phyloP scores from a whole-genome alignment of 2,797 vertebrate species.

The Darevskia mixta region DNA sequence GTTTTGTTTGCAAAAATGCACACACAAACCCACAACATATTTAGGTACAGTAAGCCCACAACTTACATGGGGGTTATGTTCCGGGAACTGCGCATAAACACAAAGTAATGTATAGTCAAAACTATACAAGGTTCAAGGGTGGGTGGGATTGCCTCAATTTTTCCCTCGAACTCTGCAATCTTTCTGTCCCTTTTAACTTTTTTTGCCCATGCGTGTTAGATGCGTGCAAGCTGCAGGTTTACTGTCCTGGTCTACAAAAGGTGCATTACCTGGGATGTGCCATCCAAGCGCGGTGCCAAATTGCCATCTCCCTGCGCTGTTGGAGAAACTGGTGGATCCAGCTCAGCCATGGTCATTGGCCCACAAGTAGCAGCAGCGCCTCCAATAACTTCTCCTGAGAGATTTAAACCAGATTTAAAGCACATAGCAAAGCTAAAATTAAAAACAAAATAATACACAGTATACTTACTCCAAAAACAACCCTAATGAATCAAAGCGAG shows the following conservation, averaged over 20 bases:
- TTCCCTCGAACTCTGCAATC: too few relatives aligned
- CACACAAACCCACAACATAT: background rate
- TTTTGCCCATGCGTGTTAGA: too few relatives aligned
- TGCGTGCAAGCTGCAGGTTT: too few relatives aligned
- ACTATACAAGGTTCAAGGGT: too few relatives aligned
- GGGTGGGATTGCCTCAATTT: too few relatives aligned
- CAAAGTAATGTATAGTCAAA: too few relatives aligned
- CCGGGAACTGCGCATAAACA: too few relatives aligned
- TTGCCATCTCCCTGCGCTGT: slow-evolving; percentile 55
- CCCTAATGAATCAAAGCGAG: background rate
- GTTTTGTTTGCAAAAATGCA: background rate
- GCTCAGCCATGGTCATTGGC: slow-evolving; percentile 75
- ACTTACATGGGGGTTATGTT: too few relatives aligned
- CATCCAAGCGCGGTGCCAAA: slow-evolving; percentile 39
- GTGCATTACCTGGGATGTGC: slow-evolving; percentile 73
- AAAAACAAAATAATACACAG: background rate
- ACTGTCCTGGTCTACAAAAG: background rate
- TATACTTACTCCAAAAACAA: background rate
- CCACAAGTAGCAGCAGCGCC: slow-evolving; percentile 67
- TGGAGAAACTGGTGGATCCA: slow-evolving; percentile 65
- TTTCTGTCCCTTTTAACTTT: too few relatives aligned
- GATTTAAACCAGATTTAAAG: slow-evolving; percentile 16
- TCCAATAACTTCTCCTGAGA: slow-evolving; percentile 67
- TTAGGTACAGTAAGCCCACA: background rate
- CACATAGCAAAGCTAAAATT: background rate